phyloP scores from a whole-genome alignment of 2,797 vertebrate species.

The Gymnopithys bicolor region DNA sequence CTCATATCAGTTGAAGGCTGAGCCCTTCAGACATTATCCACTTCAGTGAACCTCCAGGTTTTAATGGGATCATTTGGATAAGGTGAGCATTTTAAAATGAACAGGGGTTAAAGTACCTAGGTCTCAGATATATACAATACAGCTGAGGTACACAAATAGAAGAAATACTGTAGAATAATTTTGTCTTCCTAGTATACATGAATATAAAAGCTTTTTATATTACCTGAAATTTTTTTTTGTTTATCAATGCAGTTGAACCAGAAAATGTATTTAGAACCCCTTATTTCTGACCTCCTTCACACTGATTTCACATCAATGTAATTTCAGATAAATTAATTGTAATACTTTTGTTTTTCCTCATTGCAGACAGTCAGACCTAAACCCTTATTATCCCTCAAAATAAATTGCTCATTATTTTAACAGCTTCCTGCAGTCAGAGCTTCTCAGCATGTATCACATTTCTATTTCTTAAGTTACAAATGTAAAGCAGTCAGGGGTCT shows the following conservation, averaged over 20 bases:
- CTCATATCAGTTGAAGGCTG: background rate
- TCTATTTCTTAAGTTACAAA: slow-evolving; percentile 48
- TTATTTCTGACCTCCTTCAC: background rate
- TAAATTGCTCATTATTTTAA: slow-evolving; percentile 49
- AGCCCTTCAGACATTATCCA: background rate
- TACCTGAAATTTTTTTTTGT: background rate
- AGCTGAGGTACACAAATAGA: background rate
- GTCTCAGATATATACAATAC: background rate
- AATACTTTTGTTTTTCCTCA: slow-evolving; percentile 3
- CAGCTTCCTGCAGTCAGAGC: slow-evolving; percentile 32
- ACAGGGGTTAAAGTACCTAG: background rate
- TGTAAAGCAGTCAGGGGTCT: slow-evolving; percentile 19
- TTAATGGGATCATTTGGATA: background rate
- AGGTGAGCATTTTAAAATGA: background rate
- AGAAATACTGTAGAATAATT: background rate
- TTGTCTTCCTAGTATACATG: background rate
- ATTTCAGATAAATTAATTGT: background rate
- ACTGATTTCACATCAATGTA: background rate
- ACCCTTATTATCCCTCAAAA: slow-evolving; percentile 21
- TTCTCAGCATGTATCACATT: slow-evolving; percentile 44
- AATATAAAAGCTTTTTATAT: background rate
- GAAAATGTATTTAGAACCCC: background rate
- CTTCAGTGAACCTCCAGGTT: background rate
- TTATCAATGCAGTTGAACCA: background rate
- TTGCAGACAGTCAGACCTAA: background rate